These are phyloP conservation scores for Drosophila pectinifera DNA, from an alignment of 1,140 invertebrate genomes.

Conservation along the genomic window DNA sequence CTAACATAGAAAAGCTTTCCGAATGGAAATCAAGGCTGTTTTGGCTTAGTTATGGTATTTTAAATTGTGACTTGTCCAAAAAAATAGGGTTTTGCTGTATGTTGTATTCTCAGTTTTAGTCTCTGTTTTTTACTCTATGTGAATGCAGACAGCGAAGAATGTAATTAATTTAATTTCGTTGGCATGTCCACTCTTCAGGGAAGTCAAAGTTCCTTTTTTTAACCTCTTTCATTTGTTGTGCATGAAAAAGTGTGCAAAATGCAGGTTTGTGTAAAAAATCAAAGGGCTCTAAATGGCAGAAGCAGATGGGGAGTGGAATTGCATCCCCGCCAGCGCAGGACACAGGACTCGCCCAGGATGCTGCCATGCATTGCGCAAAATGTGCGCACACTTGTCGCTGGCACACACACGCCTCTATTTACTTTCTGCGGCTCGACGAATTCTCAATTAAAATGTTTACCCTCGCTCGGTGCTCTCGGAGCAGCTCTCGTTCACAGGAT, in stretches of 20 bases:
- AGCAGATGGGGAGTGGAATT: too few relatives aligned
- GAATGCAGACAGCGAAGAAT: slow-evolving; percentile 46
- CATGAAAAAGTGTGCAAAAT: slow-evolving; percentile 63
- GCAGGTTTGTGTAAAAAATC: slow-evolving; percentile 68
- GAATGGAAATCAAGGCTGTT: too few relatives aligned
- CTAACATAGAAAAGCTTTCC: too few relatives aligned
- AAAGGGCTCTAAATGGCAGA: slow-evolving; percentile 55
- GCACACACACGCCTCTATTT: slow-evolving; percentile 60
- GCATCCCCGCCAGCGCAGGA: too few relatives aligned
- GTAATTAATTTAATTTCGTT: slow-evolving; percentile 77
- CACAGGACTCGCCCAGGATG: slow-evolving; percentile 23
- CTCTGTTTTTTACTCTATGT: background rate
- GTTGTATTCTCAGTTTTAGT: too few relatives aligned
- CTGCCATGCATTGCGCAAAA: slow-evolving; percentile 42
- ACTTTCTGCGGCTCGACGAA: slow-evolving; percentile 70
- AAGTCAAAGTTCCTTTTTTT: background rate
- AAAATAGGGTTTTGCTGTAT: background rate
- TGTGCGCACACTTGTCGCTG: slow-evolving; percentile 61
- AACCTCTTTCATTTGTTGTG: slow-evolving; percentile 47
- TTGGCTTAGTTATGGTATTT: too few relatives aligned
- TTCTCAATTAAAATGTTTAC: slow-evolving; percentile 82
- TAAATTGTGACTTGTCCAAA: too few relatives aligned
- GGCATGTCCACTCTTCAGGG: slow-evolving; percentile 34
- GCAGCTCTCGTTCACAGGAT: slow-evolving; percentile 34
- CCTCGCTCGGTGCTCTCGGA: slow-evolving; percentile 35